Percentiles rank a stretch among this genome's conserved stretches.
These are phyloP conservation scores for Synodontis membranacea DNA, from an alignment of 2,113 vertebrate species.

Conservation along the genomic window DNA sequence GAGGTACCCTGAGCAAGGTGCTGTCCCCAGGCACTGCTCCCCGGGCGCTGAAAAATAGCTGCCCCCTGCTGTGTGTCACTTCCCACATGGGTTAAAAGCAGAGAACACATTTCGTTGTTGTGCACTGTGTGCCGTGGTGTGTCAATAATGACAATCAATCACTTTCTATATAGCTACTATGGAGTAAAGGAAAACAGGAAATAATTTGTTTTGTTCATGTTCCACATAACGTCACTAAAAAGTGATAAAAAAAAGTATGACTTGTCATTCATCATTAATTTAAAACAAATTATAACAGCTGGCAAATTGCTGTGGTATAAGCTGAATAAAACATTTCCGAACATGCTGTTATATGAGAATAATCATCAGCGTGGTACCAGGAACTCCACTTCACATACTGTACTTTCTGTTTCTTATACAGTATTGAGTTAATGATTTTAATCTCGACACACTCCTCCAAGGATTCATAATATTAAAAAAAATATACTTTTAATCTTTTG, in stretches of 20 bases:
- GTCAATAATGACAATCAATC: no score
- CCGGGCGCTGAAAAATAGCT: no score
- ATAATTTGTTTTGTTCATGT: neutral
- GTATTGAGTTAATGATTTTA: neutral
- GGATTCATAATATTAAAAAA: neutral
- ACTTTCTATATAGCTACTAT: neutral
- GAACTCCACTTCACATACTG: neutral
- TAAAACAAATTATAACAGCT: neutral
- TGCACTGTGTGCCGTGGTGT: no score
- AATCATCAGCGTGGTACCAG: neutral
- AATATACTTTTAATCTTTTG: neutral
- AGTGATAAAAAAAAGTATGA: neutral
- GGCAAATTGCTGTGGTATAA: neutral
- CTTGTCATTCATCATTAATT: neutral
- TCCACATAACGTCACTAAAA: neutral
- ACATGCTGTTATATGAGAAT: neutral
- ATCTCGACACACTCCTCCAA: neutral
- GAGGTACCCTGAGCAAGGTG: no score
- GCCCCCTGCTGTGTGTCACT: no score
- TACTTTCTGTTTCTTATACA: neutral
- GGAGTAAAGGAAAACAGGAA: neutral
- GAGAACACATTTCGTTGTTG: no score
- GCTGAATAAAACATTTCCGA: neutral
- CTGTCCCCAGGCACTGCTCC: no score
- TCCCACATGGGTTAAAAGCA: no score